phyloP scores from a whole-genome alignment of 2,113 vertebrate species.

The Dryoscopus gambensis region DNA sequence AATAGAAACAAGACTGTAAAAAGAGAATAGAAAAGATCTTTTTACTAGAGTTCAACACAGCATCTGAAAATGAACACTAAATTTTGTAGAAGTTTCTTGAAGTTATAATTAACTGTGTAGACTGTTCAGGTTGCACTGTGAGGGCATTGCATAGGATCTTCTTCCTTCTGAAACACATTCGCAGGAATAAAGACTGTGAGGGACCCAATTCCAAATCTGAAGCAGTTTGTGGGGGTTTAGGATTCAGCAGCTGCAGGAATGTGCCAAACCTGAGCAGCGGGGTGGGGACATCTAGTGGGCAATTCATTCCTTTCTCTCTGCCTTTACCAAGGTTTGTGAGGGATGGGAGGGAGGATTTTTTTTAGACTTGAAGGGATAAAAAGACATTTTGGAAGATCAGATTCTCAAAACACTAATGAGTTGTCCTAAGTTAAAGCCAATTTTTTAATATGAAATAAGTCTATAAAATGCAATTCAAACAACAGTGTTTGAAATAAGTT shows the following conservation, averaged over 20 bases:
- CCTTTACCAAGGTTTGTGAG: neutral
- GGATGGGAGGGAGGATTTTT: neutral
- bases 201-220: neutral
- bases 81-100: neutral
- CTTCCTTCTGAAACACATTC: neutral
- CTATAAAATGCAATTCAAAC: neutral
- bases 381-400: neutral
- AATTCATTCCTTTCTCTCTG: neutral
- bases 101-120: neutral
- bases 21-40: neutral
- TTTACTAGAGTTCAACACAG: neutral
- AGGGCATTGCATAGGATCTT: neutral
- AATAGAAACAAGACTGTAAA: neutral
- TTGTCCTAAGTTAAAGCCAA: neutral
- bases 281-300: neutral
- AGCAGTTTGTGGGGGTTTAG: neutral
- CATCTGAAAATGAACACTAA: neutral
- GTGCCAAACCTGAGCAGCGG: neutral
- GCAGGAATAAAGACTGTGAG: neutral
- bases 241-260: neutral
- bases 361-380: neutral
- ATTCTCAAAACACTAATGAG: neutral
- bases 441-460: neutral
- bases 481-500: neutral
- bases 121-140: neutral